Evolutionary conservation across 2,888 invertebrate genomes (phyloP).

Genomic region (Ephialtes manifestator): DNA sequence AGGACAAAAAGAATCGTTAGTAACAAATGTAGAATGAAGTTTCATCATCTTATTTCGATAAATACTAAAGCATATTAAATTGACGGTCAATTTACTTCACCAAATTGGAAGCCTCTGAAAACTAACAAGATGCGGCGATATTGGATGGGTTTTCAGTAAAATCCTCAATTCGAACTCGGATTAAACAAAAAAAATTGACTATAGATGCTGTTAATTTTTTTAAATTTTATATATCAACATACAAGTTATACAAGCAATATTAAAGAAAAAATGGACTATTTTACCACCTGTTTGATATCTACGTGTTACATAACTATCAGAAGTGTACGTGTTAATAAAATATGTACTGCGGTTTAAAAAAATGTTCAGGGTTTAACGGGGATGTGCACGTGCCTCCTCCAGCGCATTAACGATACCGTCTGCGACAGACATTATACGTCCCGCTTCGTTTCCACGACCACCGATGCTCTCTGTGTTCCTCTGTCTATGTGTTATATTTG

Average conservation of each 20-base stretch:
- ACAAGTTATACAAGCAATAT: too few species aligned
- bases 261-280: background rate
- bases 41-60: background rate
- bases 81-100: too few species aligned
- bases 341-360: conserved; percentile 47
- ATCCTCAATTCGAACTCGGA: background rate
- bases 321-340: conserved; percentile 11
- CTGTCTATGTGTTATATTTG: conserved; percentile 47
- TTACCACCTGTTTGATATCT: conserved; percentile 49
- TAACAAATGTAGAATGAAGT: background rate
- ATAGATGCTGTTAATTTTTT: too few species aligned
- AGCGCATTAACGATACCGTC: conserved; percentile 49
- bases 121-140: background rate
- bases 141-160: background rate
- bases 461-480: conserved; percentile 8
- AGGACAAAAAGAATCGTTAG: background rate
- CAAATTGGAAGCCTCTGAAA: background rate
- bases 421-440: conserved; percentile 3
- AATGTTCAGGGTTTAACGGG: conserved; percentile 51
- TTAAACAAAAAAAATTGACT: too few species aligned
- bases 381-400: conserved; percentile 52
- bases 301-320: background rate
- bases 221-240: too few species aligned
- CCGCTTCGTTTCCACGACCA: conserved; percentile 24
- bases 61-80: background rate